Conservation (phyloP, 2,113 vertebrate genomes). For the Odontophorus gujanensis region DNA sequence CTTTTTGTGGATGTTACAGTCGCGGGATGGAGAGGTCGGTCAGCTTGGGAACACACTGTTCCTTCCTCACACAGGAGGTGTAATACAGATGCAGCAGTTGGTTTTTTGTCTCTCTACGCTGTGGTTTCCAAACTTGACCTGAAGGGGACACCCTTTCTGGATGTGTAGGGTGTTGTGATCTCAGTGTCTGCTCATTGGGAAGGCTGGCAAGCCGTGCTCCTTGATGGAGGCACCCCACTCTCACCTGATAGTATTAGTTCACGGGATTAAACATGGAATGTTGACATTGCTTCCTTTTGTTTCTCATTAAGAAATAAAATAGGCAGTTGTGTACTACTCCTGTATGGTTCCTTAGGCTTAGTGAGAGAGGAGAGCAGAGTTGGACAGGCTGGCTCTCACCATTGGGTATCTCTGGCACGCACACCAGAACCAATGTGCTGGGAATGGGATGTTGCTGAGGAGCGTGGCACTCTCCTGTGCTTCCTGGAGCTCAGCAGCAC, state of each 20-base stretch:
- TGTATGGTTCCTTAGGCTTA: not conserved
- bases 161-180: not conserved
- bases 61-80: not conserved
- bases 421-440: not conserved
- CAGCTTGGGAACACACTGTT: not conserved
- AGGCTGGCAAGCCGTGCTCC: not conserved
- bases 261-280: not conserved
- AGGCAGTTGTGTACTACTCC: not conserved
- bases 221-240: not conserved
- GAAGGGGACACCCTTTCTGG: not conserved
- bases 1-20: not conserved
- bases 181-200: not conserved
- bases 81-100: not conserved
- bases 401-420: not conserved
- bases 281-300: not conserved
- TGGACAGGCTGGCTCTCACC: not conserved
- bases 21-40: not conserved
- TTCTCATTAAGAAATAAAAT: not conserved
- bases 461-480: not conserved
- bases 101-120: not conserved
- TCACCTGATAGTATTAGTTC: not conserved
- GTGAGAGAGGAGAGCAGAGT: not conserved
- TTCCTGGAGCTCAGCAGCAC: not conserved
- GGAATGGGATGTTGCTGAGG: not conserved
- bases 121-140: not conserved